phyloP scores from a whole-genome alignment of 2,797 vertebrate genomes.

The Malacoraja senta region DNA sequence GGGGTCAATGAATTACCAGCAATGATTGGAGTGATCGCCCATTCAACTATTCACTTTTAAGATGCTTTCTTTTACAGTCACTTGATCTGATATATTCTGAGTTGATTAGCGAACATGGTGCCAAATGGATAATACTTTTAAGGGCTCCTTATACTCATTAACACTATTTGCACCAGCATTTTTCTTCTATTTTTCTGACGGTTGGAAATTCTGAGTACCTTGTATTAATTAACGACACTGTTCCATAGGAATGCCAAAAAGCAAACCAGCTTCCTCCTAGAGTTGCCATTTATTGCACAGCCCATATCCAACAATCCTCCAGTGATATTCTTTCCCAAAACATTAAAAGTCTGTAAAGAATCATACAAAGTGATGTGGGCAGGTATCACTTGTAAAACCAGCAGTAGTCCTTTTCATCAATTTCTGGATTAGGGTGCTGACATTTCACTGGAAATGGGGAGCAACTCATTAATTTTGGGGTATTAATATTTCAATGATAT shows the following conservation, averaged over 20 bases:
- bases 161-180: not conserved
- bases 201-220: not conserved
- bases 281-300: not conserved
- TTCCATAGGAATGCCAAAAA: not conserved
- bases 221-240: not conserved
- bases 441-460: not conserved
- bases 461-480: too few relatives aligned
- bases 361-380: not conserved
- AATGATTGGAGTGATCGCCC: constrained; percentile 13
- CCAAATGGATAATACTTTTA: not conserved
- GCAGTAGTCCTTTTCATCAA: not conserved
- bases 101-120: not conserved
- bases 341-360: not conserved
- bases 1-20: not conserved
- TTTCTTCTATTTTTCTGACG: not conserved
- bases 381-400: not conserved
- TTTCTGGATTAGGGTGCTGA: not conserved
- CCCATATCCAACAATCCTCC: not conserved
- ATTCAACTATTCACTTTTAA: constrained; percentile 18
- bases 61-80: constrained; percentile 10
- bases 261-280: not conserved
- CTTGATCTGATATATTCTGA: not conserved
- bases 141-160: not conserved
- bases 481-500: not conserved
- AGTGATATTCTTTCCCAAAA: not conserved